Base-by-base conservation (phyloP, 2,113 vertebrate species). In the Actenoides lindsayi region DNA sequence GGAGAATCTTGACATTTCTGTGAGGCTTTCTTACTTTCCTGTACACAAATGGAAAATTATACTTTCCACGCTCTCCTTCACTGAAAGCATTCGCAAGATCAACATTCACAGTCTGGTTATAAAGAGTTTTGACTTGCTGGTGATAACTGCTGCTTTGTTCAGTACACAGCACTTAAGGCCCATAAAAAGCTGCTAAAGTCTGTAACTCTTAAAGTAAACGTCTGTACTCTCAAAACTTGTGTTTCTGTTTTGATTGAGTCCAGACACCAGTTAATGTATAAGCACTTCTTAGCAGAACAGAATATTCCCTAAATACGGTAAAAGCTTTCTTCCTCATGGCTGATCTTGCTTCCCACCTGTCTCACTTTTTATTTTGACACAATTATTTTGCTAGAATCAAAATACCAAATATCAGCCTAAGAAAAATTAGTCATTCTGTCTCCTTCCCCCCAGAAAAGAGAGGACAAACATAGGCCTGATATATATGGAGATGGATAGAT, bases 131-230 rank as follows among this genome's bases (percentile, higher is more conserved):
- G 21, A 60, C 54, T 9, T 33, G 1, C 24, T 53, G n/a, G 13
- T 77, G 14, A 42, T 76, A 5, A 5, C 33, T 44, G 27, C 35
- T 2, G 1, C 18, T 63, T 18, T 4, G 11, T 63, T 76, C n/a
- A 57, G 59, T 37, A 42, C 2, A 2, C 27, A 51, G 21, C 4
- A 12, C 33, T 37, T 44, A 48, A 42, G 57, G 14, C 24, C 24
- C 25, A 14, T 41, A 53, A 71, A 91, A 50, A 37, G 7, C 16
- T 48, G 15, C 59, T 94, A 17, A 91, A 78, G 85, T 71, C 6
- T n/a, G 6, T 59, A 7, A 0, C 8, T 69, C 5, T 59, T 64
- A 28, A 4, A 77, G n/a, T 5, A 78, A 91, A 41, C 0, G 2
- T 60, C 10, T 67, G 10, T 63, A 21, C 28, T 68, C 16, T 75